These are phyloP conservation scores for Peromyscus leucopus DNA, from an alignment of 2,113 vertebrate genomes.

Conservation along the genomic window DNA sequence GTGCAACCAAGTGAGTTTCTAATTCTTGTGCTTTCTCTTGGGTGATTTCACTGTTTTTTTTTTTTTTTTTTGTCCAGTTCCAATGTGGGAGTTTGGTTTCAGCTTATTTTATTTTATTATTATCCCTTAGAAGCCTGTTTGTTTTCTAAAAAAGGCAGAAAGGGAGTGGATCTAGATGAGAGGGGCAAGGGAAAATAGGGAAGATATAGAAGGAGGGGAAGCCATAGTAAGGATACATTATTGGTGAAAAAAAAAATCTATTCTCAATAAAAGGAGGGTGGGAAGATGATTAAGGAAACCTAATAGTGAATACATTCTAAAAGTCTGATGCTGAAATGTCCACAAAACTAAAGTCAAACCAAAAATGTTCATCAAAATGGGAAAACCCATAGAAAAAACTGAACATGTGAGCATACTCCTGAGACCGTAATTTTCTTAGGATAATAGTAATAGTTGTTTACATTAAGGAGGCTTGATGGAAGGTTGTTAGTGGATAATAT, in stretches of 20 bases:
- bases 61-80: not conserved
- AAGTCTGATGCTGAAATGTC: not conserved
- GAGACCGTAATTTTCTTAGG: not conserved
- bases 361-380: not conserved
- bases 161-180: not conserved
- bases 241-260: not conserved
- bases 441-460: not conserved
- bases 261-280: not conserved
- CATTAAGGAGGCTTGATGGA: too few species aligned
- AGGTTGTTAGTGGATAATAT: not conserved
- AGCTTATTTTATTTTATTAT: not conserved
- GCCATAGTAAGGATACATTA: too few species aligned
- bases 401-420: not conserved
- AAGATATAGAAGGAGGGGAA: too few species aligned
- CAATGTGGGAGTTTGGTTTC: not conserved
- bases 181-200: not conserved
- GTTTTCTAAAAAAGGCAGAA: not conserved
- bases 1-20: too few species aligned
- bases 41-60: not conserved
- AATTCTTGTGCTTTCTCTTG: not conserved
- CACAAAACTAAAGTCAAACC: not conserved
- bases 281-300: not conserved
- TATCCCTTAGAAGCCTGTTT: not conserved
- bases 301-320: not conserved
- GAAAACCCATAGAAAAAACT: not conserved